Conservation (phyloP, 2,113 vertebrate genomes). For the Megalops atlanticus region DNA sequence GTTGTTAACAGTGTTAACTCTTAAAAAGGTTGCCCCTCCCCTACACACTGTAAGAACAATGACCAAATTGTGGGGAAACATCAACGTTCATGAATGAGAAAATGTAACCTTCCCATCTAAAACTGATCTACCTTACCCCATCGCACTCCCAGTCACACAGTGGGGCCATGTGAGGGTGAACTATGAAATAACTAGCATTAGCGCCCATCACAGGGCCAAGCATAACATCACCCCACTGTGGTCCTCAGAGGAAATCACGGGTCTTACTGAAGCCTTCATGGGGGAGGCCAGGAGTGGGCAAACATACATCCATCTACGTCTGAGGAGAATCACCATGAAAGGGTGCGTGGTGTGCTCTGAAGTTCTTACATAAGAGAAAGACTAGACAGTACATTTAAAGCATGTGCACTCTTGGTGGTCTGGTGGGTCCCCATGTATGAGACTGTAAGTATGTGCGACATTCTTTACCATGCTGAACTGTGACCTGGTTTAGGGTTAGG, state of each 20-base stretch:
- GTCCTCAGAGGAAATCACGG: neutral
- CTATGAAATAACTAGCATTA: too few relatives aligned
- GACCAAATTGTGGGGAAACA: neutral
- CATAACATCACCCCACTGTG: neutral
- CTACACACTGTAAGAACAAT: neutral
- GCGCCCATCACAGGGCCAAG: too few relatives aligned
- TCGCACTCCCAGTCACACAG: too few relatives aligned
- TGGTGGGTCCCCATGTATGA: neutral
- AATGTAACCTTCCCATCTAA: too few relatives aligned
- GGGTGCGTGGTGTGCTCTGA: neutral
- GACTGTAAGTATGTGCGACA: neutral
- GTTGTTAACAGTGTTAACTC: neutral
- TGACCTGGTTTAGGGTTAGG: neutral
- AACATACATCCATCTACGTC: neutral
- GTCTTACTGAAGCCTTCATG: too few relatives aligned
- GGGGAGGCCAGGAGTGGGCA: neutral
- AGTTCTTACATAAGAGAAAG: neutral
- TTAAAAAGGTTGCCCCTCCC: neutral
- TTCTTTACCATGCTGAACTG: slow-evolving; percentile 3
- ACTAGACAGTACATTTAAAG: neutral
- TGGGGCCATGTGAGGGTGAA: too few relatives aligned
- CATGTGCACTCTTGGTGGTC: neutral
- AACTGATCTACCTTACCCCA: too few relatives aligned
- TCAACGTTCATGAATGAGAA: too few relatives aligned
- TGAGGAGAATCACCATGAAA: neutral